Evolutionary conservation across 2,113 vertebrate species (phyloP).

Genomic region (Rynchops niger): DNA sequence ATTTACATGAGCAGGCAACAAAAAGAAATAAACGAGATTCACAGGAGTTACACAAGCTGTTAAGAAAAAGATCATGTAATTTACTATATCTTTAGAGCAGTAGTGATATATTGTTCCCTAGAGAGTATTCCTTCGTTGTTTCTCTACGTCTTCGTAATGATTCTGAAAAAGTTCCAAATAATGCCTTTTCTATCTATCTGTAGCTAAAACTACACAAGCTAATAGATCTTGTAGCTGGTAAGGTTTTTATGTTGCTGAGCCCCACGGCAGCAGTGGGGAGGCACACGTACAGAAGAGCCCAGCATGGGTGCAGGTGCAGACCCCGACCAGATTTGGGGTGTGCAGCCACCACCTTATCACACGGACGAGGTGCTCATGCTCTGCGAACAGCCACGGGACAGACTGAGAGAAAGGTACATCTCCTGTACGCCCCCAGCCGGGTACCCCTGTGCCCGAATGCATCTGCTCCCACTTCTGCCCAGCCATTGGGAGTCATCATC

Average conservation of each 20-base stretch:
- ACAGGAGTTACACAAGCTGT: neutral
- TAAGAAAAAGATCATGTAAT: neutral
- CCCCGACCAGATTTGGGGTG: accelerated
- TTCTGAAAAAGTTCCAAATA: neutral
- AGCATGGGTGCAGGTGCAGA: neutral
- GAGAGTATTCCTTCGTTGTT: neutral
- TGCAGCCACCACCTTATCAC: neutral
- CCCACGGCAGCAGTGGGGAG: neutral
- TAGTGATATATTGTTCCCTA: neutral
- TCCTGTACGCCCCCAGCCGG: accelerated
- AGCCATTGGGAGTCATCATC: accelerated
- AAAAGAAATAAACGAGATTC: neutral
- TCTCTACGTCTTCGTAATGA: neutral
- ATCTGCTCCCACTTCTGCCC: neutral
- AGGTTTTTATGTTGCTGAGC: neutral
- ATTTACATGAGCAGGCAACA: neutral
- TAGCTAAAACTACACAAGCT: neutral
- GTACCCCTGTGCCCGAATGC: neutral
- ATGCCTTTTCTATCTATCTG: neutral
- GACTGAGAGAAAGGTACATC: neutral
- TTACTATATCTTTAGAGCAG: neutral
- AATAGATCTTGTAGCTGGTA: neutral
- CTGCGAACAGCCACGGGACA: accelerated
- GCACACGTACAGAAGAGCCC: accelerated
- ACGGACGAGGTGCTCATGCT: accelerated